Conservation (phyloP, 2,888 invertebrate species). For the Eupithecia tripunctaria region DNA sequence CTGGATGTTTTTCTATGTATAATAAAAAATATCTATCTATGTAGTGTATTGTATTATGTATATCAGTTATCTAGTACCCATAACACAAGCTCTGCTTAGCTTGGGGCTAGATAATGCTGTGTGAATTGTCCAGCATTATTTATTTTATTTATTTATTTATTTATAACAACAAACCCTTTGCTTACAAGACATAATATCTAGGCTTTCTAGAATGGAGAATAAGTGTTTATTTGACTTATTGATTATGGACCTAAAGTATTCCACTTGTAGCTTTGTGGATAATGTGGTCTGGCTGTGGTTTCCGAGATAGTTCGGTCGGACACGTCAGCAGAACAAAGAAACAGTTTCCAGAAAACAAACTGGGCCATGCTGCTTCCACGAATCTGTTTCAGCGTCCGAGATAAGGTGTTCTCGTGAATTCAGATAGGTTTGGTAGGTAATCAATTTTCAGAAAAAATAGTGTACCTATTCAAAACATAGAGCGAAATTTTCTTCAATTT, state of each 20-base stretch:
- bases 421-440: constrained; percentile 7
- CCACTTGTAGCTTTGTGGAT: neutral
- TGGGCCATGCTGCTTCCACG: constrained; percentile 59
- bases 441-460: constrained; percentile 1
- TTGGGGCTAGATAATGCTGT: too few species aligned
- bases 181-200: too few species aligned
- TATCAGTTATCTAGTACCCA: too few species aligned
- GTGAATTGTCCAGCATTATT: too few species aligned
- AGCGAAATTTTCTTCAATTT: neutral
- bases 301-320: constrained; percentile 18
- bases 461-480: neutral
- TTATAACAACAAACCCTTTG: too few species aligned
- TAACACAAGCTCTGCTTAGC: too few species aligned
- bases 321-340: constrained; percentile 65
- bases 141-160: too few species aligned
- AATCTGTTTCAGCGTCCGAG: constrained; percentile 46
- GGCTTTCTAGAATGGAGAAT: too few species aligned
- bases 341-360: constrained; percentile 60
- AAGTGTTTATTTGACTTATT: neutral
- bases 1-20: too few species aligned
- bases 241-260: neutral
- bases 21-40: too few species aligned
- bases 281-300: neutral
- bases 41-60: too few species aligned
- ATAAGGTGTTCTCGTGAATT: constrained; percentile 46